Conservation (phyloP, 2,888 invertebrate genomes). For the Scaptomyza polygonia region DNA sequence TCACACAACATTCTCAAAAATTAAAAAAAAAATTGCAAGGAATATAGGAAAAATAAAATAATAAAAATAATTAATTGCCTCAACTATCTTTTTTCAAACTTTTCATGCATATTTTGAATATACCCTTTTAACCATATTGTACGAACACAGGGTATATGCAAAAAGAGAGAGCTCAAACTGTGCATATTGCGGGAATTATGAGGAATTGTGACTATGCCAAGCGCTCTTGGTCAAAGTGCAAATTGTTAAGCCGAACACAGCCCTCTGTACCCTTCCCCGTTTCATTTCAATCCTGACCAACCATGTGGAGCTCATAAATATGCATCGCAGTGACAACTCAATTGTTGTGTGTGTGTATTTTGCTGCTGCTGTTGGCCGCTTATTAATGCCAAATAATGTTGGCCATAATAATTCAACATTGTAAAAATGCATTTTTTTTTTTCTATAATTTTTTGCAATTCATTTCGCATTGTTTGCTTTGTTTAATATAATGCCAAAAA, state of each 20-base stretch:
- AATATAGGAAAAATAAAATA: too few relatives aligned
- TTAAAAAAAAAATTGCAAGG: too few relatives aligned
- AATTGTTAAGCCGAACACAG: conserved; percentile 42
- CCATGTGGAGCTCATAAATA: conserved; percentile 65
- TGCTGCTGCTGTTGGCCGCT: conserved; percentile 54
- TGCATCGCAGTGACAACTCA: conserved; percentile 62
- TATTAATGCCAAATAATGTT: conserved; percentile 71
- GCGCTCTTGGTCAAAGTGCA: conserved; percentile 68
- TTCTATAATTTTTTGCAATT: neutral
- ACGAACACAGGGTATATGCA: conserved; percentile 12
- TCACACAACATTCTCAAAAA: too few relatives aligned
- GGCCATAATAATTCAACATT: conserved; percentile 48
- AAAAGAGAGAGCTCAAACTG: conserved; percentile 56
- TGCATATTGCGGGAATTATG: conserved; percentile 69
- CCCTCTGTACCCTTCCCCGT: neutral
- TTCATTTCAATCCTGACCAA: neutral
- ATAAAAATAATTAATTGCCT: neutral
- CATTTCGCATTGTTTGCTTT: conserved; percentile 19
- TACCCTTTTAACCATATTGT: neutral
- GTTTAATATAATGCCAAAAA: conserved; percentile 75
- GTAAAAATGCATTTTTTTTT: conserved; percentile 54
- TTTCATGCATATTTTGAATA: neutral
- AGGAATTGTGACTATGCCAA: conserved; percentile 73
- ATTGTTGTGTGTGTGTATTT: conserved; percentile 40
- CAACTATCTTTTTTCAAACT: neutral